These are phyloP conservation scores for Theonella swinhoei DNA, from an alignment of 37 sponge, comb jelly and placozoan species.

Conservation along the genomic window DNA sequence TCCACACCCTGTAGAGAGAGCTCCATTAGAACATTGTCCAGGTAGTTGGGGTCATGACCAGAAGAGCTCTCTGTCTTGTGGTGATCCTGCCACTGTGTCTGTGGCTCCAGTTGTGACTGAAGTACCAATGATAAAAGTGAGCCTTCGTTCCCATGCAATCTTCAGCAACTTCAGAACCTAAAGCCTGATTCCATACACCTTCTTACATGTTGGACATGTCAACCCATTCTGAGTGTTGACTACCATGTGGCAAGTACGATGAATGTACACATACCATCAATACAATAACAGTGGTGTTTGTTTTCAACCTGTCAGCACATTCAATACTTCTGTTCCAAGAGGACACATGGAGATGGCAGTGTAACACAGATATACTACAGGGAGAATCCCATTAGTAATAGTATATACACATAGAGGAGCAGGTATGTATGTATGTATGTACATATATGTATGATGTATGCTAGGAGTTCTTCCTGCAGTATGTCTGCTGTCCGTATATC, in stretches of 20 bases:
- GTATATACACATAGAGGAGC: too few relatives aligned
- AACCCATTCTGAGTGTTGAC: slow-evolving; percentile 62
- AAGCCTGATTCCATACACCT: slow-evolving; percentile 78
- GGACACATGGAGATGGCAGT: too few relatives aligned
- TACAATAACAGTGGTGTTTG: too few relatives aligned
- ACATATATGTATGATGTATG: too few relatives aligned
- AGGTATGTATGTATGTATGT: too few relatives aligned
- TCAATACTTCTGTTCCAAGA: too few relatives aligned
- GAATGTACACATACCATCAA: too few relatives aligned
- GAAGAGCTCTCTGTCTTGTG: slow-evolving; percentile 91
- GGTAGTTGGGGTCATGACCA: slow-evolving; percentile 88
- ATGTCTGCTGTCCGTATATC: too few relatives aligned
- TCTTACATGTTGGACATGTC: slow-evolving; percentile 93
- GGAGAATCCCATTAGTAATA: too few relatives aligned
- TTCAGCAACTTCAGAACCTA: slow-evolving; percentile 86
- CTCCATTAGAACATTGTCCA: slow-evolving; percentile 88
- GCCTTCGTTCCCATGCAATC: slow-evolving; percentile 88
- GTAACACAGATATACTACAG: neutral
- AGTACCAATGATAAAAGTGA: slow-evolving; percentile 97
- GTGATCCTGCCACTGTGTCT: slow-evolving; percentile 94
- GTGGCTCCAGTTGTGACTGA: slow-evolving; percentile 87
- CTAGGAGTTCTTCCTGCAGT: too few relatives aligned
- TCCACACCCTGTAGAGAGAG: slow-evolving; percentile 92
- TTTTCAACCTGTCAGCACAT: too few relatives aligned
- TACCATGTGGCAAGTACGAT: too few relatives aligned